These are phyloP conservation scores for Mesorhabditis belari DNA, from an alignment of 2,888 invertebrate genomes.

Conservation along the genomic window DNA sequence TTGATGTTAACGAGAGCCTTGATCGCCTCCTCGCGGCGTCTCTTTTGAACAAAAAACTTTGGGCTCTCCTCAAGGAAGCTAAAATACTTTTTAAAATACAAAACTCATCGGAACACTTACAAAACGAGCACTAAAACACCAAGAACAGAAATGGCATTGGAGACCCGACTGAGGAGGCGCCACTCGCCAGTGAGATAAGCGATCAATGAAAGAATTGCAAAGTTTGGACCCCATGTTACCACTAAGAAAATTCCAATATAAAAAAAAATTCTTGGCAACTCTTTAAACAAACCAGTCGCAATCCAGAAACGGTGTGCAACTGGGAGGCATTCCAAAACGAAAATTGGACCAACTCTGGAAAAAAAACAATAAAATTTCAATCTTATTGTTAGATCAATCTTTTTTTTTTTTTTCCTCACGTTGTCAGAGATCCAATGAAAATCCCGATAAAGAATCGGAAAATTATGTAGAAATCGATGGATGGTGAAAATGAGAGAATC, in stretches of 20 bases:
- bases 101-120: conserved; percentile 2
- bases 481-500: conserved; percentile 17
- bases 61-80: conserved; percentile 31
- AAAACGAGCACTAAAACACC: conserved; percentile 23
- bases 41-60: conserved; percentile 27
- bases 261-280: not conserved
- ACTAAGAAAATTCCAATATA: conserved; percentile 3
- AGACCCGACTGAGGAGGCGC: conserved; percentile 19
- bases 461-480: conserved; percentile 24
- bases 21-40: conserved; percentile 18
- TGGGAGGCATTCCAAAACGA: conserved; percentile 30
- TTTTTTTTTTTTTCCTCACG: conserved; percentile 7
- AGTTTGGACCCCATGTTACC: conserved; percentile 38
- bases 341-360: conserved; percentile 24
- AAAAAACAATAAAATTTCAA: not conserved
- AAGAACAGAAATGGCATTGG: conserved; percentile 17
- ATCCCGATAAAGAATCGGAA: conserved; percentile 33
- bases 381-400: not conserved
- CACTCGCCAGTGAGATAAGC: conserved; percentile 27
- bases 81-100: not conserved
- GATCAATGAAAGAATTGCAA: conserved; percentile 25
- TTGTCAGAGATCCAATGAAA: conserved; percentile 23
- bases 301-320: conserved; percentile 30
- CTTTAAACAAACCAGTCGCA: conserved; percentile 7
- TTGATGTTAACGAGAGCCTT: conserved; percentile 23